Evolutionary conservation across 2,113 vertebrate genomes (phyloP).

Genomic region (Pterophyllum scalare): DNA sequence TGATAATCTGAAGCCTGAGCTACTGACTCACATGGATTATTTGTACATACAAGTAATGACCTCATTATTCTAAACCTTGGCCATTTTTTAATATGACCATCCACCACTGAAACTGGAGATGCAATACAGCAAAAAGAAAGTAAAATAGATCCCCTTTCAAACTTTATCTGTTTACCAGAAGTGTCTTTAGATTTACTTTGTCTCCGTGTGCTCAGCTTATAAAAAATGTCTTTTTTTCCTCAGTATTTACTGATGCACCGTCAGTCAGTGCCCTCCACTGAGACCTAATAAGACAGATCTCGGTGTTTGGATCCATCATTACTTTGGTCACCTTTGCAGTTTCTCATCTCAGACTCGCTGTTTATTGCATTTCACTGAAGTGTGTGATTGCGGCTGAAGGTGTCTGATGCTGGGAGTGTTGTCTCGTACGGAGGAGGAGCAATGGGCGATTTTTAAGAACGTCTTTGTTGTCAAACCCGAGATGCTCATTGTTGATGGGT

Average conservation of each 20-base stretch:
- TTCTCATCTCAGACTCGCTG: constrained; percentile 33
- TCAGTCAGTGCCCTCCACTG: background rate
- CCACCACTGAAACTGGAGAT: background rate
- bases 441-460: constrained; percentile 36
- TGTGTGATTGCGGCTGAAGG: constrained; percentile 51
- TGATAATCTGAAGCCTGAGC: background rate
- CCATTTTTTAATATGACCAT: background rate
- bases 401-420: constrained; percentile 20
- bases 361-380: constrained; percentile 54
- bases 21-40: too few relatives aligned
- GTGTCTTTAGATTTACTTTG: background rate
- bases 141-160: background rate
- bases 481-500: constrained; percentile 38
- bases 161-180: background rate
- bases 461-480: constrained; percentile 51
- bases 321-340: constrained; percentile 60
- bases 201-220: background rate
- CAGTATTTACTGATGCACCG: background rate
- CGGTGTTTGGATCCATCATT: constrained; percentile 25
- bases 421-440: constrained; percentile 29
- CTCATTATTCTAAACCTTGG: background rate
- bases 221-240: background rate
- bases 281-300: constrained; percentile 12
- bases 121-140: background rate
- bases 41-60: too few relatives aligned